Evolutionary conservation across 2,888 invertebrate genomes (phyloP), one percentile per base, ranked within the genome.

Genomic region (Xanthia icteritia): DNA sequence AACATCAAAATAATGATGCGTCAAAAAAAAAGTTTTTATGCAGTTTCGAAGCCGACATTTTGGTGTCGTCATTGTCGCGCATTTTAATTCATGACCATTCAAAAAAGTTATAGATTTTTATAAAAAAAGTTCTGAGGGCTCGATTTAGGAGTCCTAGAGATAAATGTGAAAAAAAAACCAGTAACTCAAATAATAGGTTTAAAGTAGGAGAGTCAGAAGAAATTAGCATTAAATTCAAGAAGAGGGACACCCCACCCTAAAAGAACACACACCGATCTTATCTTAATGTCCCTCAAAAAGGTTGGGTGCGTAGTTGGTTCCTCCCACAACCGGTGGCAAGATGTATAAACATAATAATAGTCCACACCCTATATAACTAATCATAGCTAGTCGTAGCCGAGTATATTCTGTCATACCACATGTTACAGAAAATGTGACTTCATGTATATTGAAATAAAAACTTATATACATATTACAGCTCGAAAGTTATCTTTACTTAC

Each of bases 401-500:
- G 5, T 31, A 20, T 9, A 61, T 31, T n/a, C n/a, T n/a, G 11
- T 36, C 39, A 64, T 42, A 2, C 1, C 8, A 31, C 5, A 31
- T 31, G 8, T 23, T 31, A 8, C 20, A 8, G 13, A 66, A 31
- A 17, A 20, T 45, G 20, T 27, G 27, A 56, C n/a, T 5, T 5
- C 31, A 27, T 31, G 20, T 31, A 60, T 60, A 31, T 8, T 9
- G 17, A 60, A 60, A 31, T 48, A 20, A 5, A 31, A 5, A 20
- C 27, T 51, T 51, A 27, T 17, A 27, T 60, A 27, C 3, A 45
- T 45, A 45, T 8, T n/a, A n/a, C 5, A 3, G 9, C 11, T 45
- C 27, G 2, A 20, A 20, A 27, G 4, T 23, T 31, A 1, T 31
- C 9, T n/a, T 51, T n/a, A 68, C 73, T 91, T 86, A 97, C 97